Conservation (phyloP, 2,797 vertebrate species). For the Antennarius maculatus region DNA sequence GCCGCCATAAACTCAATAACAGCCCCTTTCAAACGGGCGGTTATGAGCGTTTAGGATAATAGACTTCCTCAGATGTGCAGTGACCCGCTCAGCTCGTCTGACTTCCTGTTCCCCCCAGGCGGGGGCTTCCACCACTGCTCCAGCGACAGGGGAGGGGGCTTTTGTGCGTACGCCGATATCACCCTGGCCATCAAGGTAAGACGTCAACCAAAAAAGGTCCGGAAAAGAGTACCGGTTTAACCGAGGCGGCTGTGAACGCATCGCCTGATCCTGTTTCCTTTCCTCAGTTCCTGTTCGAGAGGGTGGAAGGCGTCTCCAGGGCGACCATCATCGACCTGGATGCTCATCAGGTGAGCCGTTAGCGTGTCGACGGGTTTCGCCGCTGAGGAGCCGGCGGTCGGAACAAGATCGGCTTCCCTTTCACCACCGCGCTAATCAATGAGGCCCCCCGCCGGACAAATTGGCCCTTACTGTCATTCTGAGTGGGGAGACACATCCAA, state of each 20-base stretch:
- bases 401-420: slow-evolving; percentile 28
- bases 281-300: slow-evolving; percentile 91
- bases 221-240: too few species aligned
- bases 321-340: slow-evolving; percentile 94
- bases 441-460: slow-evolving; percentile 28
- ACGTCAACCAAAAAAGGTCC: neutral
- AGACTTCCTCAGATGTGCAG: slow-evolving; percentile 23
- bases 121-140: slow-evolving; percentile 99
- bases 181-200: slow-evolving; percentile 93
- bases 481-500: slow-evolving; percentile 3
- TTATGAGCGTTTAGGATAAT: slow-evolving; percentile 45
- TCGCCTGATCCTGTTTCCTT: neutral
- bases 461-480: slow-evolving; percentile 37
- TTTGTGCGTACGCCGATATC: slow-evolving; percentile 97
- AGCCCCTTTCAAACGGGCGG: slow-evolving; percentile 27
- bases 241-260: too few species aligned
- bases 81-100: slow-evolving; percentile 12
- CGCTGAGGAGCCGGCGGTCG: slow-evolving; percentile 42
- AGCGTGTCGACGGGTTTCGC: slow-evolving; percentile 19
- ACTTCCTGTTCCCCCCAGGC: slow-evolving; percentile 76
- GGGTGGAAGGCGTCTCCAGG: slow-evolving; percentile 88
- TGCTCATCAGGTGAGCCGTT: slow-evolving; percentile 91
- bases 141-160: slow-evolving; percentile 93
- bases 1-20: slow-evolving; percentile 36
- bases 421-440: slow-evolving; percentile 37